Evolutionary conservation across 2,797 vertebrate species (phyloP), one percentile per base, ranked within the genome.

Genomic region (Myiothlypis chrysogaster): DNA sequence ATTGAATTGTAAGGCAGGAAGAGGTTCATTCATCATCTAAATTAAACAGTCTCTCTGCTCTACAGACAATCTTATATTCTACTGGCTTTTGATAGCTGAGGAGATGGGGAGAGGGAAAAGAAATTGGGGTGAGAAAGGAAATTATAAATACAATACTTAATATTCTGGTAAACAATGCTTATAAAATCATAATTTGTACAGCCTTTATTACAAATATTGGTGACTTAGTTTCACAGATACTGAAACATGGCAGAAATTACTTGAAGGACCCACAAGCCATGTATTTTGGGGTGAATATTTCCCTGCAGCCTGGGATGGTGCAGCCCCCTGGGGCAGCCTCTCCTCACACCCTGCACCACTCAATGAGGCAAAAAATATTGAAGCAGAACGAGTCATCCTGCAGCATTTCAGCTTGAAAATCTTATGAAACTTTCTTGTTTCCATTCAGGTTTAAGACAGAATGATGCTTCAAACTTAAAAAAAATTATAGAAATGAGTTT

Each of bases 331-430:
- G 52, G 56, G n/a, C 14, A 46, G 43, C 63, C n/a, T 76, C 27
- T 71, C 69, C 1, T 1, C 41, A 16, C 0, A 0, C 24, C 35
- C 59, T 2, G 1, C 23, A 34, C 14, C 56, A 34, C 46, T 65
- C 84, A 46, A 6, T 25, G 32, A 57, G 39, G 46, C 35, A 83
- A 64, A 89, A 89, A 27, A 39, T 9, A 2, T 20, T 63, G 64
- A 65, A 85, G 64, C 37, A 59, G 64, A 86, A 37, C 0, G 0
- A 63, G 60, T 68, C 0, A 2, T 91, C 69, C 69, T 68, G 76
- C 53, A 87, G 25, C 16, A 23, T 34, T 82, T 80, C 34, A 52
- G 30, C 68, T 60, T 49, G 39, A 17, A 49, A 46, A 41, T 73
- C 39, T 35, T 68, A 30, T 8, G 28, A 66, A 92, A 70, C 24